These are phyloP conservation scores for Tarsius wallacei DNA, from an alignment of 2,797 vertebrate species.

Conservation along the genomic window DNA sequence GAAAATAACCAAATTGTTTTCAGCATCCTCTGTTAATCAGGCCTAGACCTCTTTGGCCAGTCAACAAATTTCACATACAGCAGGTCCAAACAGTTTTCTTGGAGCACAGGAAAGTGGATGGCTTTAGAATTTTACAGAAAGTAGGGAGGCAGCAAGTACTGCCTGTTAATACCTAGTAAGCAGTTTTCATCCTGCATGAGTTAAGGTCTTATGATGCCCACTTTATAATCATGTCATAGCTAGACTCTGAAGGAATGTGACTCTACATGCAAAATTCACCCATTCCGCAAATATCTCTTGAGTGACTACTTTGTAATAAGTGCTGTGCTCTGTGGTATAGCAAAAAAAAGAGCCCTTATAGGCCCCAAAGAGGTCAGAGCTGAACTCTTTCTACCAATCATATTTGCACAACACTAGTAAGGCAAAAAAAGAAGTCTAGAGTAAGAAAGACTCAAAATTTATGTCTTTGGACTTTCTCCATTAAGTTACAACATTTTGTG, in stretches of 20 bases:
- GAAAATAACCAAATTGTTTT: background rate
- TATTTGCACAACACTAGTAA: background rate
- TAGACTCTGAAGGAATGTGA: background rate
- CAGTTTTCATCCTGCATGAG: background rate
- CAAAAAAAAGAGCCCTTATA: background rate
- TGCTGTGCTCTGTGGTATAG: fast-evolving
- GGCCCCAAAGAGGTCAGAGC: background rate
- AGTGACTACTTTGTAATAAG: background rate
- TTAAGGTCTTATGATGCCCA: too few species aligned
- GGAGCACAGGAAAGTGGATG: background rate
- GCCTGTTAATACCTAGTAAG: background rate
- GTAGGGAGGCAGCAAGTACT: background rate
- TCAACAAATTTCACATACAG: background rate
- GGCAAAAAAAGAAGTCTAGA: background rate
- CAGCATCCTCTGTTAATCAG: constrained; percentile 69
- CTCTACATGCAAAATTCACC: background rate
- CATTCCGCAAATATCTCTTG: background rate
- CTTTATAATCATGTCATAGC: background rate
- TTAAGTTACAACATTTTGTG: background rate
- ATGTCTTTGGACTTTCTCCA: background rate
- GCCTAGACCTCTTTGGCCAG: constrained; percentile 58
- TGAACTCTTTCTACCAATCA: background rate
- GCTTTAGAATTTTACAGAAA: background rate
- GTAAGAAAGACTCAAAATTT: background rate
- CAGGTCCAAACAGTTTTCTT: background rate